Conservation (phyloP, 1,140 invertebrate genomes). For the Dreissena polymorpha region DNA sequence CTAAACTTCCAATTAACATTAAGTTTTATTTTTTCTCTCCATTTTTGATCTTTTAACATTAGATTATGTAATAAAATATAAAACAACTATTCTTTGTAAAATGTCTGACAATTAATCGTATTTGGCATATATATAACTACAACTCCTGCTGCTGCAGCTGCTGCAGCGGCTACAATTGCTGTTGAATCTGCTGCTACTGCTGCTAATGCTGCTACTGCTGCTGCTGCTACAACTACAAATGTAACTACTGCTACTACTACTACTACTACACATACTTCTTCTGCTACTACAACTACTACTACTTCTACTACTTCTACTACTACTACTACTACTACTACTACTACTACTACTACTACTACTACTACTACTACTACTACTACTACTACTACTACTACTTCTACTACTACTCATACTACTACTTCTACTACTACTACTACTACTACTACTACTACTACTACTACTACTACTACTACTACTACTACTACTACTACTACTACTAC, state of each 20-base stretch:
- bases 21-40: too few relatives aligned
- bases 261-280: too few relatives aligned
- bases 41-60: too few relatives aligned
- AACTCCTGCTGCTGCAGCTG: too few relatives aligned
- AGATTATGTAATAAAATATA: too few relatives aligned
- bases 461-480: neutral
- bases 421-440: neutral
- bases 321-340: slow-evolving; percentile 3
- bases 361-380: slow-evolving; percentile 2
- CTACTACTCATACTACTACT: neutral
- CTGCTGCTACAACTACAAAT: neutral
- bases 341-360: slow-evolving; percentile 2
- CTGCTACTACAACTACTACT: neutral
- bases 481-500: slow-evolving; percentile 2
- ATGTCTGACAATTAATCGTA: too few relatives aligned
- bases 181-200: neutral
- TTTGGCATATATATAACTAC: too few relatives aligned
- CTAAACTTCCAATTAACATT: too few relatives aligned
- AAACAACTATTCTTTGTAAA: too few relatives aligned
- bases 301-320: neutral
- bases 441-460: neutral
- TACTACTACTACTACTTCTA: slow-evolving; percentile 3
- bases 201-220: neutral
- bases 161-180: too few relatives aligned
- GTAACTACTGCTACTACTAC: neutral